phyloP scores from a whole-genome alignment of 2,797 vertebrate genomes.

The Enteromius argenteus region DNA sequence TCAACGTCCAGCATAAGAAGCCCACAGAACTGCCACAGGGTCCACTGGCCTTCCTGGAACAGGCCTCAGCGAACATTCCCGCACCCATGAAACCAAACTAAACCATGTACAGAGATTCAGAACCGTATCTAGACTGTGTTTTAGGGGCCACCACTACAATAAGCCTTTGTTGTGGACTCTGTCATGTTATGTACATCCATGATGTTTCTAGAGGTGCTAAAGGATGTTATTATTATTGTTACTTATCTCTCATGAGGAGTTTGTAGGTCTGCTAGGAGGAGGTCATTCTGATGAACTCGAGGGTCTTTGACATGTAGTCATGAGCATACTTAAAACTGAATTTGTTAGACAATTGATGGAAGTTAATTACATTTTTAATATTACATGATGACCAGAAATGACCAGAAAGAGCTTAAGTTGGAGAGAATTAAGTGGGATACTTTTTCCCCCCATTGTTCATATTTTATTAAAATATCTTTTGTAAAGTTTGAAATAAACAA shows the following conservation, averaged over 20 bases:
- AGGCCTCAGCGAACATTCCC: constrained; percentile 93
- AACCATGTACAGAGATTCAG: not conserved
- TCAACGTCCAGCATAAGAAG: constrained; percentile 90
- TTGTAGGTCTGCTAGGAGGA: not conserved
- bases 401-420: not conserved
- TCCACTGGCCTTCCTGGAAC: constrained; percentile 91
- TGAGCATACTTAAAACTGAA: not conserved
- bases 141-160: not conserved
- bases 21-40: constrained; percentile 90
- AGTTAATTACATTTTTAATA: not conserved
- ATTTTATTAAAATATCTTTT: constrained; percentile 10
- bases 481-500: constrained; percentile 29
- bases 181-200: not conserved
- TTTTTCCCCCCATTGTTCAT: not conserved
- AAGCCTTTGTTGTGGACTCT: not conserved
- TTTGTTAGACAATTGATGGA: not conserved
- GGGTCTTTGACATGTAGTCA: not conserved
- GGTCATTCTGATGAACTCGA: not conserved
- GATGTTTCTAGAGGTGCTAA: not conserved
- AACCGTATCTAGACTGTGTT: not conserved
- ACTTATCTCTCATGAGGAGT: not conserved
- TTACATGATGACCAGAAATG: too few relatives aligned
- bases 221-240: not conserved
- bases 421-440: not conserved
- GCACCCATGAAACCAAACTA: constrained; percentile 91